Evolutionary conservation across 2,888 invertebrate genomes (phyloP).

Genomic region (Sesia apiformis): DNA sequence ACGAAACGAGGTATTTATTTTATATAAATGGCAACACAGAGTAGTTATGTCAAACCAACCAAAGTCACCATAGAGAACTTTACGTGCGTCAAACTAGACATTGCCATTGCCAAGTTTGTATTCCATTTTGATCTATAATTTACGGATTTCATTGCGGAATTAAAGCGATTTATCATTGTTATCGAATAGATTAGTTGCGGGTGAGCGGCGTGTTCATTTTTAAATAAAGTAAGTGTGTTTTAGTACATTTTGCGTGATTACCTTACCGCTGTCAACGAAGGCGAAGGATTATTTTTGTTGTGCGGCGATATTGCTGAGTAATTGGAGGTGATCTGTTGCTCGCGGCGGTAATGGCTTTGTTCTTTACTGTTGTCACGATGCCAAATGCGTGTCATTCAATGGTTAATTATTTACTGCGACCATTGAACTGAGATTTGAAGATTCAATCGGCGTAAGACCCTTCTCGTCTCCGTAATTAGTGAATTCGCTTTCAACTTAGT

Average conservation of each 20-base stretch:
- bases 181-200: slow-evolving; percentile 9
- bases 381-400: slow-evolving; percentile 12
- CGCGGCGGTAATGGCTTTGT: slow-evolving; percentile 9
- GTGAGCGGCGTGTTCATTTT: slow-evolving; percentile 4
- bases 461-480: too few relatives aligned
- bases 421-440: too few relatives aligned
- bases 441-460: too few relatives aligned
- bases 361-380: slow-evolving; percentile 19
- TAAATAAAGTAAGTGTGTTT: slow-evolving; percentile 10
- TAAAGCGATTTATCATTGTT: slow-evolving; percentile 11
- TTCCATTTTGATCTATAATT: neutral
- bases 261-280: neutral
- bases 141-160: slow-evolving; percentile 15
- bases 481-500: too few relatives aligned
- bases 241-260: neutral
- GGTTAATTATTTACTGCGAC: too few relatives aligned
- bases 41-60: too few relatives aligned
- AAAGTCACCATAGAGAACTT: too few relatives aligned
- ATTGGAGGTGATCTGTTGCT: slow-evolving; percentile 12
- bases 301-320: slow-evolving; percentile 37
- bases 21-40: too few relatives aligned
- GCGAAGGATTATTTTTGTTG: slow-evolving; percentile 25
- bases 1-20: too few relatives aligned
- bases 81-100: slow-evolving; percentile 6
- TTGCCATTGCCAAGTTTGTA: slow-evolving; percentile 12